phyloP scores from a whole-genome alignment of 2,797 vertebrate species.

The Pogoniulus pusillus region DNA sequence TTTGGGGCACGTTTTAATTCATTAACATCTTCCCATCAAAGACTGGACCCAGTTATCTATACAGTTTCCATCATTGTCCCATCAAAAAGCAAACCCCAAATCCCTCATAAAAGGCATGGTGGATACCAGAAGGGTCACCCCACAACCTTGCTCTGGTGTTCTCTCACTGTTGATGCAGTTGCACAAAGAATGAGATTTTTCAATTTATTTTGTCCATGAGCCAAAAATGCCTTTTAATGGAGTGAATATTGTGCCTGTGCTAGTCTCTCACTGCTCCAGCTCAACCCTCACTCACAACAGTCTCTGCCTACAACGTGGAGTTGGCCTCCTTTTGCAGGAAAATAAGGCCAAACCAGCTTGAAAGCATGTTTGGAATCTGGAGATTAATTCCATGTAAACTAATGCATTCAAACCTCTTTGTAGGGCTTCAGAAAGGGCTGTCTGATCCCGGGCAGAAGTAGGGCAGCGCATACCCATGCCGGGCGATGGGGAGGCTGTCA shows the following conservation, averaged over 20 bases:
- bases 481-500: neutral
- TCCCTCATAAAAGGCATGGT: fast-evolving
- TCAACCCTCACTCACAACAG: slow-evolving; percentile 7
- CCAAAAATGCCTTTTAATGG: slow-evolving; percentile 51
- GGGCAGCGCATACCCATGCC: neutral
- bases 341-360: slow-evolving; percentile 54
- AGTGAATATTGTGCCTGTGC: slow-evolving; percentile 27
- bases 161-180: neutral
- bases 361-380: slow-evolving; percentile 63
- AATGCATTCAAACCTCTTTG: slow-evolving; percentile 42
- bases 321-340: slow-evolving; percentile 43
- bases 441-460: slow-evolving; percentile 32
- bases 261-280: neutral
- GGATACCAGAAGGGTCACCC: neutral
- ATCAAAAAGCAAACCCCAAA: neutral
- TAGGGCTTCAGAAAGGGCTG: slow-evolving; percentile 36
- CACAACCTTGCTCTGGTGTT: neutral
- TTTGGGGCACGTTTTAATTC: neutral
- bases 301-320: neutral
- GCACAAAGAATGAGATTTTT: slow-evolving; percentile 27
- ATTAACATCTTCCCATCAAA: too few species aligned
- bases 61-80: neutral
- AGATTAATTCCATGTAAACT: slow-evolving; percentile 67
- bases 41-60: neutral
- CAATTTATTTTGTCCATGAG: slow-evolving; percentile 42